These are phyloP conservation scores for Sorex maritimensis DNA, from an alignment of 2,797 vertebrate species.

Conservation along the genomic window DNA sequence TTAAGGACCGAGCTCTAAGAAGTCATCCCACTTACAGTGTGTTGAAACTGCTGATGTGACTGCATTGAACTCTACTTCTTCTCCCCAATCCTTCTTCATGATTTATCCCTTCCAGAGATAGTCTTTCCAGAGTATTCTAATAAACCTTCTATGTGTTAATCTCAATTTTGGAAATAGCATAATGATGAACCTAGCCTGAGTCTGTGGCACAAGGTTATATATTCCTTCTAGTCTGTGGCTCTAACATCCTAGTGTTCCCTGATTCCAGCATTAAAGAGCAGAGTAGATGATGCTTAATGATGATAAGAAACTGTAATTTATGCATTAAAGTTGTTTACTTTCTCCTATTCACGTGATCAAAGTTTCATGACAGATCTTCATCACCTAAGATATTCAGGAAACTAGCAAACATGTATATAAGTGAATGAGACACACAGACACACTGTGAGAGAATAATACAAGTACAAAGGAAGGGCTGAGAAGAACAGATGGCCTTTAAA, in stretches of 20 bases:
- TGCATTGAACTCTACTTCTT: neutral
- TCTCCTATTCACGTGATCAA: neutral
- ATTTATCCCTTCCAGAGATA: neutral
- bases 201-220: neutral
- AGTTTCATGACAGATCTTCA: neutral
- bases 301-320: neutral
- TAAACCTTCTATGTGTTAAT: neutral
- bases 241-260: neutral
- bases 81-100: neutral
- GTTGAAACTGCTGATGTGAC: neutral
- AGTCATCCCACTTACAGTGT: neutral
- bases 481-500: slow-evolving; percentile 31
- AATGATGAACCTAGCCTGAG: neutral
- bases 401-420: neutral
- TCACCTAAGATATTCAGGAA: too few species aligned
- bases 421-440: too few species aligned
- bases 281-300: neutral
- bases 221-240: neutral
- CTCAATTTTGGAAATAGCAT: neutral
- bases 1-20: neutral
- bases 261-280: neutral
- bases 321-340: neutral
- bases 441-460: neutral
- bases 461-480: neutral
- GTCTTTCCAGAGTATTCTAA: neutral